Conservation (phyloP, 2,888 invertebrate species). For the Micoletzkya japonica region DNA sequence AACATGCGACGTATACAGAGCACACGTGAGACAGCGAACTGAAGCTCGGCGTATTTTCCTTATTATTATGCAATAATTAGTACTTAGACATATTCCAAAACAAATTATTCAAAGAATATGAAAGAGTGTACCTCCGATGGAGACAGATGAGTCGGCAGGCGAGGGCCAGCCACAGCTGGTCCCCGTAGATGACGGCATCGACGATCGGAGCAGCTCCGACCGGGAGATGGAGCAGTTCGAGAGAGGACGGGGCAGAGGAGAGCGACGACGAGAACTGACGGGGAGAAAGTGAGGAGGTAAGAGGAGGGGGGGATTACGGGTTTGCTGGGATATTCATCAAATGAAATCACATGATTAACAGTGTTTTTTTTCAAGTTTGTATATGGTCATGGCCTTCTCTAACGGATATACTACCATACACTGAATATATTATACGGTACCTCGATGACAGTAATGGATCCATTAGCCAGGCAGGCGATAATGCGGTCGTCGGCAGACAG, state of each 20-base stretch:
- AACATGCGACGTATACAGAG: constrained; percentile 67
- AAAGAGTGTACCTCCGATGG: constrained; percentile 63
- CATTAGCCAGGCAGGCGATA: constrained; percentile 68
- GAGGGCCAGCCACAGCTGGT: constrained; percentile 67
- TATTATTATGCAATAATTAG: neutral
- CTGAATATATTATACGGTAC: constrained; percentile 40
- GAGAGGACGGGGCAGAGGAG: constrained; percentile 48
- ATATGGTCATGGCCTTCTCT: neutral
- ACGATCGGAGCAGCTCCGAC: constrained; percentile 62
- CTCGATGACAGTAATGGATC: constrained; percentile 69
- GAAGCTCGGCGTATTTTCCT: constrained; percentile 5
- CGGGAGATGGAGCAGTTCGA: constrained; percentile 68
- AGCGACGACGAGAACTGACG: constrained; percentile 15
- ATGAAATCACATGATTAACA: neutral
- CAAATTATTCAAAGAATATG: neutral
- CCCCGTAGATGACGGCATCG: constrained; percentile 63
- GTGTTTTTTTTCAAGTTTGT: neutral
- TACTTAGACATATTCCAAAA: neutral
- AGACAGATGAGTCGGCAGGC: constrained; percentile 68
- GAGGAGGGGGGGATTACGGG: neutral
- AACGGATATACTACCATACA: neutral
- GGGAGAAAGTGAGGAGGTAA: neutral
- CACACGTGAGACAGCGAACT: constrained; percentile 50
- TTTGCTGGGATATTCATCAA: neutral
- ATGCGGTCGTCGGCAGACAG: constrained; percentile 64